Evolutionary conservation across 1,140 invertebrate species (phyloP), one percentile per base, ranked within the genome.

Genomic region (Metopolophium dirhodum): DNA sequence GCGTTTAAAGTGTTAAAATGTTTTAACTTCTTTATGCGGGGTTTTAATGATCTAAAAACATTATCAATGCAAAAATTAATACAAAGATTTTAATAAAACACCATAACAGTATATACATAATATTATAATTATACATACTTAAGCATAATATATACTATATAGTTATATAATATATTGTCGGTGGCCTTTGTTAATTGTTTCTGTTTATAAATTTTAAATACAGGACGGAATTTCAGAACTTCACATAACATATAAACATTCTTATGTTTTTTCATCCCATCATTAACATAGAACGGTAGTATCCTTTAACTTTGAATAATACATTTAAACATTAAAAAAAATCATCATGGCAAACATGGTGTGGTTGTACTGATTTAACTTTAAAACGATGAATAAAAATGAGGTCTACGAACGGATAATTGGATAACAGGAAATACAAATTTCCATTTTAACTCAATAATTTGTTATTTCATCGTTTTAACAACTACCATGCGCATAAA

Each of bases 361-460:
- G n/a, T n/a, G 18, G 14, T 77, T 18, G 14, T 77, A 77, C 61
- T 77, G n/a, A n/a, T 77, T 77, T 77, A 77, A 18, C 6, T n/a
- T 77, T 77, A 77, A 77, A 77, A n/a, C 61, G 30, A 77, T 35
- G n/a, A 77, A 77, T 77, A 77, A 77, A 77, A 77, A 77, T 77
- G 61, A n/a, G n/a, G n/a, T n/a, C 30, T 35, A 77, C 61, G 26
- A 77, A 77, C 61, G 61, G 14, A 18, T 77, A 77, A 77, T 77
- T 77, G 61, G 61, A 77, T 77, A 77, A 77, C 11, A 35, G n/a
- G 30, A 77, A 11, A n/a, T 77, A 77, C 14, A n/a, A n/a, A 77
- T 77, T 77, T 77, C 61, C 61, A 77, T 77, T 77, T 77, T n/a
- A 77, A 77, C 61, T n/a, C n/a, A 77, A 77, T n/a, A 77, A 77